A percentile compares a stretch with the other conserved stretches of the same genome.
Conservation (phyloP, 2,888 invertebrate species). For the Abrostola triplasia region DNA sequence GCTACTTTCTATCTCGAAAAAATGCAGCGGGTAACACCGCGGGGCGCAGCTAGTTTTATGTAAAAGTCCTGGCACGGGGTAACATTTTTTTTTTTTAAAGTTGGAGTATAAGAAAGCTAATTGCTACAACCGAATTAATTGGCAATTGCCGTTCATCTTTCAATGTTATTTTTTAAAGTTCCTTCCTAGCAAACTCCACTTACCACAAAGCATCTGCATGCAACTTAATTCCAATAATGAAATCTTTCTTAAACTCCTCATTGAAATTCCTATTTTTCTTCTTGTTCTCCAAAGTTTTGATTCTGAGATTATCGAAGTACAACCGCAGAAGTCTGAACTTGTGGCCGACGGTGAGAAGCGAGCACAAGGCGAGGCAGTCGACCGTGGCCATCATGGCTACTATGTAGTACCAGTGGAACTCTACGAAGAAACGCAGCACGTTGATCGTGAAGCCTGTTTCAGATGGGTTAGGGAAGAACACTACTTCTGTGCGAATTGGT, state of each 20-base stretch:
- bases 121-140: too few species aligned
- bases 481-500: conserved; percentile 69
- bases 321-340: conserved; percentile 68
- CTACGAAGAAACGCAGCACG: conserved; percentile 62
- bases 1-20: too few species aligned
- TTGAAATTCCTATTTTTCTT: conserved; percentile 40
- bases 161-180: neutral
- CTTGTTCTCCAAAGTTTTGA: conserved; percentile 49
- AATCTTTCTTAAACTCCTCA: conserved; percentile 61
- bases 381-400: conserved; percentile 66
- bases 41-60: too few species aligned
- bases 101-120: too few species aligned
- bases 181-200: conserved; percentile 18
- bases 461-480: conserved; percentile 61
- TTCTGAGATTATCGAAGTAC: conserved; percentile 63
- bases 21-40: too few species aligned
- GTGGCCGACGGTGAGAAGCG: conserved; percentile 62
- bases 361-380: conserved; percentile 66
- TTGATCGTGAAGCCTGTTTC: conserved; percentile 59
- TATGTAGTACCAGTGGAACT: conserved; percentile 72
- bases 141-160: too few species aligned
- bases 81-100: too few species aligned
- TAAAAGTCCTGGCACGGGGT: too few species aligned
- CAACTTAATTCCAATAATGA: conserved; percentile 68
- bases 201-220: conserved; percentile 74